phyloP scores from a whole-genome alignment of 2,888 invertebrate genomes.

The Gryllus longicercus region DNA sequence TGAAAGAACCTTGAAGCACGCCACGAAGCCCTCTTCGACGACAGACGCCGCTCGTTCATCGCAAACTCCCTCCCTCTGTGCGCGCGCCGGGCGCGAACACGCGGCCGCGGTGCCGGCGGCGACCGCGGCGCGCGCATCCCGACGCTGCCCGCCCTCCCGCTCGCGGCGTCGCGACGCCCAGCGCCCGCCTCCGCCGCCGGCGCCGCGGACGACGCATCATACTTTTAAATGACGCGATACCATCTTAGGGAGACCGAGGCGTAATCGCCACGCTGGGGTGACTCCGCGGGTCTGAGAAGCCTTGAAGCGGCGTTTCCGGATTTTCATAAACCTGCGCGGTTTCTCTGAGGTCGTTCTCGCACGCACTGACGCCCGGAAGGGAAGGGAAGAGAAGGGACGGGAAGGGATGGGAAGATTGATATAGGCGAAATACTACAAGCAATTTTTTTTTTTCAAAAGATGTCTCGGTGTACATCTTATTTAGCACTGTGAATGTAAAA shows the following conservation, averaged over 20 bases:
- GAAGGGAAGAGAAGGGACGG: too few species aligned
- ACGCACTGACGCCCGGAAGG: too few species aligned
- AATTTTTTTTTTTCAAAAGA: too few species aligned
- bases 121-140: neutral
- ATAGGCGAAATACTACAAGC: too few species aligned
- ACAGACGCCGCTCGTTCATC: too few species aligned
- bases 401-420: too few species aligned
- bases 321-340: neutral
- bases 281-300: neutral
- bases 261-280: neutral
- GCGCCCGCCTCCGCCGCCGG: neutral
- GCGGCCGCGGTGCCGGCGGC: neutral
- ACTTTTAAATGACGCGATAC: slow-evolving; percentile 7
- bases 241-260: neutral
- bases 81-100: neutral
- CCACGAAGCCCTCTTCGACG: too few species aligned
- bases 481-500: too few species aligned
- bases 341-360: too few species aligned
- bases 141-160: neutral
- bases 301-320: neutral
- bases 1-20: too few species aligned
- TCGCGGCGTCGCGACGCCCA: neutral
- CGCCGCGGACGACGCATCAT: neutral
- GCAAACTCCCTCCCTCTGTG: too few species aligned
- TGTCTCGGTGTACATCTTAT: too few species aligned